Base-by-base conservation (phyloP, 2,888 invertebrate species). In the Dicranocentrus wangi region DNA sequence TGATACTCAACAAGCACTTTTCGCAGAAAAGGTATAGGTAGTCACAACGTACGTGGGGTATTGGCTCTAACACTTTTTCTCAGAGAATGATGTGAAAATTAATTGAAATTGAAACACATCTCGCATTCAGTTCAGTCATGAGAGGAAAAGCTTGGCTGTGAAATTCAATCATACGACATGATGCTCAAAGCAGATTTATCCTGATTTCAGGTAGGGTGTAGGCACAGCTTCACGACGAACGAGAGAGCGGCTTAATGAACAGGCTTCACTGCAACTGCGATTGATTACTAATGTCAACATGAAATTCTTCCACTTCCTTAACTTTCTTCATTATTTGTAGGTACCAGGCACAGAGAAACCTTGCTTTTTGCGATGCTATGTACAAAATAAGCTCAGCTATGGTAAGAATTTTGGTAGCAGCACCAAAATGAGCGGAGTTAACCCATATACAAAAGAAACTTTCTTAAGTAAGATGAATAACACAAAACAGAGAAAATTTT, bases 231-330 rank as follows among this genome's bases (percentile, higher is more conserved):
- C 13, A 13, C 13, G 10, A 51, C n/a, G 17, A 51, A 51, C 47
- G n/a, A 32, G 15, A 47, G 47, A 47, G 47, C 53, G 13, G 19
- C 53, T 8, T 53, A 21, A 53, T 60, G 25, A 25, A 27, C 5
- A 60, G 27, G 60, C 5, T 60, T 60, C 63, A 63, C 51, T 66
- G 63, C 32, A 39, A 42, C 39, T 28, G 66, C 25, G 66, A 66
- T 66, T 66, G 66, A 66, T 66, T 43, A 25, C 66, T 66, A 47
- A 51, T 66, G 66, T 66, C 66, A 66, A 66, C 66, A 66, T 28
- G 66, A 66, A 19, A 63, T 39, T 55, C 55, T 55, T 55, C 55
- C 55, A 55, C 55, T 23, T 55, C 55, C 55, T 19, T 55, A 55
- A 55, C 32, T 63, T 63, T 39, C 63, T 60, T 60, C 28, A 3